Evolutionary conservation across 1,140 invertebrate species (phyloP), one percentile per base, ranked within the genome.

Genomic region (Zaprionus ghesquierei): DNA sequence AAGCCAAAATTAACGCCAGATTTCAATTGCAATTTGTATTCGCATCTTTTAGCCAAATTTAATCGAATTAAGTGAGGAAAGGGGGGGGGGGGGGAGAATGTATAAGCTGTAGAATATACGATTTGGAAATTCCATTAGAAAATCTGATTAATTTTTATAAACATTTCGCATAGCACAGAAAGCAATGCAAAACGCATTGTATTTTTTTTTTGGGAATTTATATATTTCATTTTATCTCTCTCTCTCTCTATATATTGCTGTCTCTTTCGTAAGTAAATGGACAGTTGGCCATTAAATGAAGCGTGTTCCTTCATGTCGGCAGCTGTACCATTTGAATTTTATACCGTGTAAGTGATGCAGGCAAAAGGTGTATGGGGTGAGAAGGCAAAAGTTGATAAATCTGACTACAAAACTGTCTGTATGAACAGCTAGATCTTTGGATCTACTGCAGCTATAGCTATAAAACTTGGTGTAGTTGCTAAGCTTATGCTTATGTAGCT

Each of bases 251-350:
- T 23, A 2, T 15, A 18, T 15, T n/a, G 5, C 25, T 53, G 15
- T 27, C 5, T 53, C 8, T 15, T 31, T 29, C 18, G 51, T 13
- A 3, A 29, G 46, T 33, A 53, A n/a, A 49, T 38, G 41, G 58
- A 74, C 65, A 63, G 56, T 70, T 70, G 54, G 49, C 58, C 60
- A 69, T 70, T 75, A 70, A 75, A 69, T 72, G 54, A 10, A 65
- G 53, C 50, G 50, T 51, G 56, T 29, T 38, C 22, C 64, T 69
- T 54, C 13, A 9, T 5, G 20, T 50, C 29, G 13, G n/a, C 51
- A 27, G 33, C 29, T 50, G 35, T 25, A 18, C 12, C 22, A 46
- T 41, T 41, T 41, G n/a, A 10, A 54, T 23, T 55, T 46, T n/a
- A 66, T 66, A 66, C 25, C 29, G 33, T 25, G 3, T 27, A 44